Evolutionary conservation across 2,888 invertebrate genomes (phyloP), one percentile per base, ranked within the genome.

Genomic region (Cheiracanthium punctorium): DNA sequence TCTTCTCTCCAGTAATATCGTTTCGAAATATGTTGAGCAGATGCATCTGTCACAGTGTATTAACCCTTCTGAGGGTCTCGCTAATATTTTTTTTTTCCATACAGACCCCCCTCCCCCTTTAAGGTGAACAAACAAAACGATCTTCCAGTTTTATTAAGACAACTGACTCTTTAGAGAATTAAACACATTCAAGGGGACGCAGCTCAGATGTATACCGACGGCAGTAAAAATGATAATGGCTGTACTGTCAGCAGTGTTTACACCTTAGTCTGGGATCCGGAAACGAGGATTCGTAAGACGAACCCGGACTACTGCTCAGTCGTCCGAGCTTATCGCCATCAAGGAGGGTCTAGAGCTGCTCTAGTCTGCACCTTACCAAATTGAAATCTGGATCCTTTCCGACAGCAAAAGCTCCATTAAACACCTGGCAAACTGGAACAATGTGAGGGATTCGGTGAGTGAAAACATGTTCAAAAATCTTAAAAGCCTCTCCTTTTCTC

Each of bases 311-410:
- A 37, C 37, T 37, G 10, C 37, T 37, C 37, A 7, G 37, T 37
- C 10, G 4, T 37, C 5, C 33, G 73, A 33, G 20, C 20, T 73
- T 4, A 58, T 58, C 4, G 73, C 33, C 32, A 33, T 58, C 1
- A 33, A 33, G 30, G 73, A 58, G 58, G 32, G 73, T 4, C 30
- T 73, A 0, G 58, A 58, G 0, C 32, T 20, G 8, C 4, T 58
- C 7, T 7, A 8, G 12, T 33, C 73, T n/a, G 20, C 32, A 37
- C 4, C 20, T 43, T 1, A 48, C 2, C 7, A 37, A 17, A 48
- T 48, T 2, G 48, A 72, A 48, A 72, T 72, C n/a, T 72, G 48
- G 29, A 48, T 72, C 10, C 52, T 72, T 8, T 48, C 30, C 0
- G 48, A 48, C 29, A 48, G 72, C 20, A 48, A n/a, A 29, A 48